Evolutionary conservation across 2,888 invertebrate genomes (phyloP).

Genomic region (Cataglyphis altisquamis): DNA sequence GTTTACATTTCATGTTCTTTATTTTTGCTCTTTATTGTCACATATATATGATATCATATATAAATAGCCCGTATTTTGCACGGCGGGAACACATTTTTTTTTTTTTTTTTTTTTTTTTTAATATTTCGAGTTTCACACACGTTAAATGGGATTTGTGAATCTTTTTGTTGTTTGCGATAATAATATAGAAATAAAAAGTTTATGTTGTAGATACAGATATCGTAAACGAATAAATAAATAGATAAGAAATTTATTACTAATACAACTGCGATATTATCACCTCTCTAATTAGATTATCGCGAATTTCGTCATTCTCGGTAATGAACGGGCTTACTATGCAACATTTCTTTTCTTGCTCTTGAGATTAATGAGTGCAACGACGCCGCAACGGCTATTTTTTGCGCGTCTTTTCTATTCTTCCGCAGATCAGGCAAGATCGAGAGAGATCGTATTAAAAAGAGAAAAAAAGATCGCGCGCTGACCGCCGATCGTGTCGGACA

Average conservation of each 20-base stretch:
- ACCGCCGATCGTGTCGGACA: conserved; percentile 63
- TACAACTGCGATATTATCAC: conserved; percentile 4
- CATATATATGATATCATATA: not conserved
- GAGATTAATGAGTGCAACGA: conserved; percentile 51
- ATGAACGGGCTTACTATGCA: conserved; percentile 18
- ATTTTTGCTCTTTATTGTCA: not conserved
- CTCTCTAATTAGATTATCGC: conserved; percentile 22
- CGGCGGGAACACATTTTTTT: not conserved
- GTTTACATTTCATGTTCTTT: not conserved
- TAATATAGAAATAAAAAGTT: not conserved
- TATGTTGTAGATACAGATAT: not conserved
- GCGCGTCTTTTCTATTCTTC: conserved; percentile 41
- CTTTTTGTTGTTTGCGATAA: not conserved
- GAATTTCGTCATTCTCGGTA: conserved; percentile 25
- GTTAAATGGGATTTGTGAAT: not conserved
- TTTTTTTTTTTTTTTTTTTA: not conserved
- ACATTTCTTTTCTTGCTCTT: conserved; percentile 36
- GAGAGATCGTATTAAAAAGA: conserved; percentile 68
- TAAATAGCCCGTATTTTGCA: not conserved
- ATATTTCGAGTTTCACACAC: conserved; percentile 5
- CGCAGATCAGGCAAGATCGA: conserved; percentile 38
- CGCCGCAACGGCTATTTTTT: conserved; percentile 45
- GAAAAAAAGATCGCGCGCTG: conserved; percentile 66
- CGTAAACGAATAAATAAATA: conserved; percentile 9
- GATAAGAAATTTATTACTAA: conserved; percentile 12